Evolutionary conservation across 2,888 invertebrate species (phyloP).

Genomic region (Eristalinus aeneus): DNA sequence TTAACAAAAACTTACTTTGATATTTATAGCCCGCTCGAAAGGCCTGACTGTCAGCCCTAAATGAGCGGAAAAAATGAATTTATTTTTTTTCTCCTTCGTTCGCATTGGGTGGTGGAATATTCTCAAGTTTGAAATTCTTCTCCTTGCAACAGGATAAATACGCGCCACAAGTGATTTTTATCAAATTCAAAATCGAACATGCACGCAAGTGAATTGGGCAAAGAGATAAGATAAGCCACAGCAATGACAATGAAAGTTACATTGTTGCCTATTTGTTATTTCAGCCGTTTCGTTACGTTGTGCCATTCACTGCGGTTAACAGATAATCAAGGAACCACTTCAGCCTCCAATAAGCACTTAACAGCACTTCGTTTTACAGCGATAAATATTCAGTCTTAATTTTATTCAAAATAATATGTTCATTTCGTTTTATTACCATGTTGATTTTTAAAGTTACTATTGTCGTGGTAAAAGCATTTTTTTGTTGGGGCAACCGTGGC

Average conservation of each 20-base stretch:
- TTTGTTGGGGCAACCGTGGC: not conserved
- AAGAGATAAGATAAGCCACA: constrained; percentile 38
- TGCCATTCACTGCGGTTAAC: not conserved
- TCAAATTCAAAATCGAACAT: not conserved
- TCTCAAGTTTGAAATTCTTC: constrained; percentile 7
- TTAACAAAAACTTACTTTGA: constrained; percentile 49
- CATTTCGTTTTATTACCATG: not conserved
- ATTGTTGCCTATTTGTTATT: not conserved
- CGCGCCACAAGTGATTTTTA: not conserved
- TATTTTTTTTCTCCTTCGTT: constrained; percentile 5
- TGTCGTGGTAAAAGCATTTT: constrained; percentile 20
- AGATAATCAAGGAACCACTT: not conserved
- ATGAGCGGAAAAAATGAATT: constrained; percentile 16
- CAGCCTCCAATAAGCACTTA: not conserved
- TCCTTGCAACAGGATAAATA: not conserved
- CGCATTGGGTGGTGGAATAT: constrained; percentile 6
- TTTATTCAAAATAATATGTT: constrained; percentile 2
- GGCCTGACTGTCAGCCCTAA: constrained; percentile 42
- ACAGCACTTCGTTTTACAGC: not conserved
- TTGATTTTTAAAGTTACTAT: constrained; percentile 24
- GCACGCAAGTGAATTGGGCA: not conserved
- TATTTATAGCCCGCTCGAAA: constrained; percentile 56
- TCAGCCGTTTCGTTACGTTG: not conserved
- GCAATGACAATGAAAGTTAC: not conserved
- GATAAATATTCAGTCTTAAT: not conserved